phyloP scores from a whole-genome alignment of 2,113 vertebrate genomes.

The Grantiella picta region DNA sequence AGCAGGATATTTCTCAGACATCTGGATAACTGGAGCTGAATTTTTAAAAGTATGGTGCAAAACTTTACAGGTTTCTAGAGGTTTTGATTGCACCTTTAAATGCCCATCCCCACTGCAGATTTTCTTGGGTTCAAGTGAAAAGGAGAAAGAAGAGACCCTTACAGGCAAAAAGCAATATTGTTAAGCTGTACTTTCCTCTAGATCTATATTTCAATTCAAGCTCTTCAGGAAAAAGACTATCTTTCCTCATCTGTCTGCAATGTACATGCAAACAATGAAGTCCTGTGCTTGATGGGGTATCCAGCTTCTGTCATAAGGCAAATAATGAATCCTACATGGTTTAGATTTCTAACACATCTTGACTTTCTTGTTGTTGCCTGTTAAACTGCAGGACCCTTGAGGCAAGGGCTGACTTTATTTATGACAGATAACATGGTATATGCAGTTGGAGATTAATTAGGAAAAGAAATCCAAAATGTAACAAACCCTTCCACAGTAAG shows the following conservation, averaged over 20 bases:
- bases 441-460: neutral
- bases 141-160: neutral
- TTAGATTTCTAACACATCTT: neutral
- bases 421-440: neutral
- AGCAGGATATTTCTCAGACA: neutral
- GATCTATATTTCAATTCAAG: neutral
- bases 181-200: neutral
- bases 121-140: neutral
- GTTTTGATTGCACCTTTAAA: neutral
- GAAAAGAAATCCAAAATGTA: neutral
- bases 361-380: neutral
- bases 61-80: neutral
- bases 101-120: neutral
- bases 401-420: slow-evolving; percentile 14
- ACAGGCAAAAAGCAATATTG: neutral
- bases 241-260: neutral
- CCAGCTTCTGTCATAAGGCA: neutral
- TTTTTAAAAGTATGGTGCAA: neutral
- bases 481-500: neutral
- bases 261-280: neutral
- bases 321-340: neutral
- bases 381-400: neutral
- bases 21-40: neutral
- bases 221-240: neutral
- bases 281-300: neutral